Conservation (phyloP, 2,797 vertebrate species). For the Aselliscus stoliczkanus region DNA sequence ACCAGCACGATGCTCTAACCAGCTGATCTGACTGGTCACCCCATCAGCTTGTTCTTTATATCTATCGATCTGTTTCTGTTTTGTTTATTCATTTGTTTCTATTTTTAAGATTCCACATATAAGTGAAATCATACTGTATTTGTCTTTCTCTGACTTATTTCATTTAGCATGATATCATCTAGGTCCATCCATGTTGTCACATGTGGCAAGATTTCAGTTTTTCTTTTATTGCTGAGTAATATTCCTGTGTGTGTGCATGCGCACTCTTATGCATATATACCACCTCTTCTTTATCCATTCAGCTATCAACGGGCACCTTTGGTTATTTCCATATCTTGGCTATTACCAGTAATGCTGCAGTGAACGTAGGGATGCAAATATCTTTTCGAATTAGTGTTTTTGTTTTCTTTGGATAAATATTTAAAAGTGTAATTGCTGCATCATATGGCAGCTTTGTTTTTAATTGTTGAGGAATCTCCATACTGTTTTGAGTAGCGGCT, state of each 20-base stretch:
- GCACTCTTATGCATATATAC: too few relatives aligned
- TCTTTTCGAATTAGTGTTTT: not conserved
- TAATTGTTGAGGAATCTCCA: not conserved
- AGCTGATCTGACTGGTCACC: too few relatives aligned
- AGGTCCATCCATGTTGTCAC: not conserved
- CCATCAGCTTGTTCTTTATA: not conserved
- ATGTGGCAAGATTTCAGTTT: not conserved
- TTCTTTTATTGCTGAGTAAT: not conserved
- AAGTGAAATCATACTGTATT: not conserved
- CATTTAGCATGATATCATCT: not conserved
- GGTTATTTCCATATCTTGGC: not conserved
- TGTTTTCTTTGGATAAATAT: not conserved
- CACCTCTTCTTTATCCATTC: not conserved
- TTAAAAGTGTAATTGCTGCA: not conserved
- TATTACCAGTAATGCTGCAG: not conserved
- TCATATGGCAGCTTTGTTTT: not conserved
- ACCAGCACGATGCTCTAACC: too few relatives aligned
- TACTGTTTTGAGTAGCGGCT: not conserved
- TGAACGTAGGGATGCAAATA: not conserved
- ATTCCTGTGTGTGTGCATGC: not conserved
- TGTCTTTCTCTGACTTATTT: not conserved
- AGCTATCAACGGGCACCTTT: not conserved
- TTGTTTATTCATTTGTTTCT: not conserved
- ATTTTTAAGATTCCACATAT: not conserved
- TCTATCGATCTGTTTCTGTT: not conserved